Conservation (phyloP, 2,797 vertebrate genomes). For the Prionace glauca region DNA sequence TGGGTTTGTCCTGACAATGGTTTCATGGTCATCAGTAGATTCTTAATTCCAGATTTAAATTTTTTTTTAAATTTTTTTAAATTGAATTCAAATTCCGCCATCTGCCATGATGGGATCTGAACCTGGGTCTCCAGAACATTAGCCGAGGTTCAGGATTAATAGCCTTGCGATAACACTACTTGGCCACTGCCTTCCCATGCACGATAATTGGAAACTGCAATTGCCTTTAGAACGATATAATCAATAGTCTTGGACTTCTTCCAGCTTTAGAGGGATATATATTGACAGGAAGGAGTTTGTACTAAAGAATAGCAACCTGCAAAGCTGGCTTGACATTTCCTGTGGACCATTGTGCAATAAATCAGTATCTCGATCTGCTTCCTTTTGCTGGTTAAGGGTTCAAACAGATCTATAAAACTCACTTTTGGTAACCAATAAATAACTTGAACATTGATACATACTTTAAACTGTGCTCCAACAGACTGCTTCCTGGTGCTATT, state of each 20-base stretch:
- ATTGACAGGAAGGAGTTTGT: background rate
- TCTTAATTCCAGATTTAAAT: no score
- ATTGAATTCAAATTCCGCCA: no score
- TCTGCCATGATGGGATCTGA: no score
- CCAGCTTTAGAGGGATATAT: background rate
- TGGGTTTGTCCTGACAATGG: no score
- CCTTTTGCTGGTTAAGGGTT: background rate
- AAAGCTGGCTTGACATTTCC: background rate
- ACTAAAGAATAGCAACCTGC: background rate
- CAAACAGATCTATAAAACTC: background rate
- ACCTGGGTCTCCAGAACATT: no score
- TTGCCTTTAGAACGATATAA: background rate
- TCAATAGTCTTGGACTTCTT: background rate
- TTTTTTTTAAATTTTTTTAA: no score
- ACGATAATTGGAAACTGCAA: background rate
- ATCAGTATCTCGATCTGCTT: background rate
- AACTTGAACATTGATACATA: conserved; percentile 42
- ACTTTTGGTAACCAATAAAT: background rate
- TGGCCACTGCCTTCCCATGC: no score
- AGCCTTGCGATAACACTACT: no score
- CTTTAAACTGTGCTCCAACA: conserved; percentile 62
- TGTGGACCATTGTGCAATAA: background rate
- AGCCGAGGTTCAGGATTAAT: no score
- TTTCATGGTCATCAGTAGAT: no score
- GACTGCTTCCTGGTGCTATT: conserved; percentile 64